Evolutionary conservation across 2,888 invertebrate species (phyloP).

Genomic region (Drosophila leonis): DNA sequence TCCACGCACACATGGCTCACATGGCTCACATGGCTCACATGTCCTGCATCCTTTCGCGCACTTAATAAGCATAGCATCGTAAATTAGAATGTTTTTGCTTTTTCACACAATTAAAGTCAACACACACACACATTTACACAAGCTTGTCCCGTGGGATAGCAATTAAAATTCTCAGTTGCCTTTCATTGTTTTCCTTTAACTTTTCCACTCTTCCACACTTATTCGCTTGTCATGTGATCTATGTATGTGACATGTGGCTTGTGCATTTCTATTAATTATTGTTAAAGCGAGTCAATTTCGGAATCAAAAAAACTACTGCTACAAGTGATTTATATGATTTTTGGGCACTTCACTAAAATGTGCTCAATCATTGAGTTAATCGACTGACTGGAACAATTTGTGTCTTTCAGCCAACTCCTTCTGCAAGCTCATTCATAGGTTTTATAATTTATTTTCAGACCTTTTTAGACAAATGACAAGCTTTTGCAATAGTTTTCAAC

Average conservation of each 20-base stretch:
- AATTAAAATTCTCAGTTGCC: conserved; percentile 72
- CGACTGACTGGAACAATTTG: conserved; percentile 16
- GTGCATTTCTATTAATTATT: conserved; percentile 63
- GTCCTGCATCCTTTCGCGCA: conserved; percentile 69
- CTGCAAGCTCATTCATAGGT: not conserved
- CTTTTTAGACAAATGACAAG: conserved; percentile 12
- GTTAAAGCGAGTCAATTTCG: conserved; percentile 32
- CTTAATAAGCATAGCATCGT: conserved; percentile 59
- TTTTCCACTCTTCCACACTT: not conserved
- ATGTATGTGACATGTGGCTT: conserved; percentile 30
- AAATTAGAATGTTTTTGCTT: conserved; percentile 82
- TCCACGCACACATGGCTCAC: conserved; percentile 44
- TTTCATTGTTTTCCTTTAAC: conserved; percentile 43
- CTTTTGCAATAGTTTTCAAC: not conserved
- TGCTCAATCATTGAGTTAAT: conserved; percentile 67
- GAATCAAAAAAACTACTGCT: conserved; percentile 4
- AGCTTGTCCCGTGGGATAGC: conserved; percentile 44
- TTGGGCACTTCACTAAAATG: conserved; percentile 55
- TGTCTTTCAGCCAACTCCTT: not conserved
- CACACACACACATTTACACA: not conserved
- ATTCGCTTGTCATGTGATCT: conserved; percentile 43
- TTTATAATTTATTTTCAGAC: not conserved
- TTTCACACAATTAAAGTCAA: conserved; percentile 82
- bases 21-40: conserved; percentile 44
- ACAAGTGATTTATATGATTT: conserved; percentile 40